These are phyloP conservation scores for Idaea biselata DNA, from an alignment of 2,888 invertebrate genomes.

Conservation along the genomic window DNA sequence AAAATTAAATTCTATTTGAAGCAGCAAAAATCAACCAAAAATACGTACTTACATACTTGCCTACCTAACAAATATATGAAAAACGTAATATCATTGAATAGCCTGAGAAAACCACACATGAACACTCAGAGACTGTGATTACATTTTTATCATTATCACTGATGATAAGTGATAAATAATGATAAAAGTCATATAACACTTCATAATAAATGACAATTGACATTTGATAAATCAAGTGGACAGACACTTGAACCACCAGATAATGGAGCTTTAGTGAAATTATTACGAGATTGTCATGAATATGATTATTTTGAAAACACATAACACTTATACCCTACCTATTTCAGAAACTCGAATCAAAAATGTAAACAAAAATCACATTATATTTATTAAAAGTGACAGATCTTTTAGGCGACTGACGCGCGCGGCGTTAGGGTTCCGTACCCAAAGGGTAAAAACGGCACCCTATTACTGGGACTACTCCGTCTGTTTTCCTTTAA, in stretches of 20 bases:
- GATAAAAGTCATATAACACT: conserved; percentile 23
- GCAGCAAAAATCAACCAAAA: too few species aligned
- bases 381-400: too few species aligned
- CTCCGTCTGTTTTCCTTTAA: too few species aligned
- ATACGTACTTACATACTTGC: not conserved
- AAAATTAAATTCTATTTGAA: too few species aligned
- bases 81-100: conserved; percentile 31
- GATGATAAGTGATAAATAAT: conserved; percentile 27
- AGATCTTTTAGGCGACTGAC: too few species aligned
- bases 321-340: too few species aligned
- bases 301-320: conserved; percentile 21
- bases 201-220: conserved; percentile 46
- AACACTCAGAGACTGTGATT: conserved; percentile 36
- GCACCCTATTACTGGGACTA: too few species aligned
- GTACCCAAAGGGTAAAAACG: too few species aligned
- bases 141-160: conserved; percentile 12
- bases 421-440: too few species aligned
- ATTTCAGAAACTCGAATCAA: too few species aligned
- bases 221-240: conserved; percentile 33
- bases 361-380: too few species aligned
- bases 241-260: conserved; percentile 28
- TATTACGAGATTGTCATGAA: conserved; percentile 31
- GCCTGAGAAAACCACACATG: conserved; percentile 20
- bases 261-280: conserved; percentile 26
- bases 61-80: not conserved